Conservation (phyloP, 30 jellyfish, hydroid and myxozoan species). For the Pelagia noctiluca region DNA sequence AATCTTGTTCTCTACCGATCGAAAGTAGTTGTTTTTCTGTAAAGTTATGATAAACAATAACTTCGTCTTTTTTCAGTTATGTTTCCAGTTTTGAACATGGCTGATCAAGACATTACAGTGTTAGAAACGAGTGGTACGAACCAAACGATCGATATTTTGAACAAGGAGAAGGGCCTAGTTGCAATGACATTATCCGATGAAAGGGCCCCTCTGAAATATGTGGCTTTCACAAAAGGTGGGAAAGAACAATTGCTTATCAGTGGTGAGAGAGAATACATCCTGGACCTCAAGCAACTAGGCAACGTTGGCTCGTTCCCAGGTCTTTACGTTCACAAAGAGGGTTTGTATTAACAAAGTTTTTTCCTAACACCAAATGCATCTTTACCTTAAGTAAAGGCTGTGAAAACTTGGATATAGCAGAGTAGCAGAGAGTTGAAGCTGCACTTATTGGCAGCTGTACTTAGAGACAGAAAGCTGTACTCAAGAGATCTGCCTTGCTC, state of each 20-base stretch:
- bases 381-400: too few relatives aligned
- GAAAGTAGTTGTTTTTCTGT: background rate
- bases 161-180: slow-evolving; percentile 65
- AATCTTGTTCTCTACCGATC: background rate
- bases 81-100: slow-evolving; percentile 84
- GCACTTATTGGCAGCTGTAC: too few relatives aligned
- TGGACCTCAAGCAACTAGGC: slow-evolving; percentile 51
- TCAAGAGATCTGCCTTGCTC: too few relatives aligned
- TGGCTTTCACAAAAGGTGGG: slow-evolving; percentile 57
- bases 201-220: slow-evolving; percentile 48
- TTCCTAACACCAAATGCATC: too few relatives aligned
- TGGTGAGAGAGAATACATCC: slow-evolving; percentile 48
- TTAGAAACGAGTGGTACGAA: slow-evolving; percentile 85
- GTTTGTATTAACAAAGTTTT: too few relatives aligned
- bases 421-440: too few relatives aligned
- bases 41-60: background rate
- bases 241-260: slow-evolving; percentile 52
- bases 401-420: too few relatives aligned
- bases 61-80: slow-evolving; percentile 26
- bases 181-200: slow-evolving; percentile 68
- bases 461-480: too few relatives aligned
- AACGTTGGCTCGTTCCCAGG: slow-evolving; percentile 69
- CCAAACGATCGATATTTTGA: slow-evolving; percentile 64
- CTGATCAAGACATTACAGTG: slow-evolving; percentile 84
- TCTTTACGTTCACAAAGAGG: slow-evolving; percentile 61